Base-by-base conservation (phyloP, 2,113 vertebrate species). In the Myotis davidii region DNA sequence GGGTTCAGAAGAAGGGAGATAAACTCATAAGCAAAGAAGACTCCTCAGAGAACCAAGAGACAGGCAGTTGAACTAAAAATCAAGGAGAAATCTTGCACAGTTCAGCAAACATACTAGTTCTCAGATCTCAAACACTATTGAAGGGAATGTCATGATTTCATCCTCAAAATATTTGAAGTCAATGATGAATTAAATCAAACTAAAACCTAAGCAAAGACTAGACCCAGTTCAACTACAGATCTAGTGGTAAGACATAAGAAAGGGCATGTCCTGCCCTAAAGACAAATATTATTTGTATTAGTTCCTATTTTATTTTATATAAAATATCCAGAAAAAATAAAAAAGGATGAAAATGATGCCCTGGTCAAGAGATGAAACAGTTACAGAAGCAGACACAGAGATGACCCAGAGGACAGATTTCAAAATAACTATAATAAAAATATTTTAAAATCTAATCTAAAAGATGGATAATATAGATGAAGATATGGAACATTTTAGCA, bases 341-440 rank as follows among this genome's bases (percentile, higher is more conserved):
- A 76, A 76, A 37, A 32, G 34, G 77, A 67, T 65, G 10, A 85
- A 82, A 93, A 81, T 21, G 14, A 45, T 34, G n/a, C 48, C 17
- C 6, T 72, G 5, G 27, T 52, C 54, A 78, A 89, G 25, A 89
- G 18, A 70, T 37, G 27, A 95, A 97, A 67, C 3, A 72, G 21
- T 83, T 64, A 69, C 32, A 69, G 56, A 83, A 91, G 12, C n/a
- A 79, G 82, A 70, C 34, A 65, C 25, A 64, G 27, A 61, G 77
- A 70, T 81, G 50, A 45, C 34, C 2, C 25, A 73, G 29, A 91
- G 39, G 52, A 67, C 29, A 74, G 69, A 34, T n/a, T 87, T 88
- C 64, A 59, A 93, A 82, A 77, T 76, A 72, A 45, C 42, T 64
- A 6, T 16, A 6, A 45, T 52, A 92, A 90, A 94, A 94, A 59